phyloP scores from a whole-genome alignment of 2,113 vertebrate species.

The Cyanoramphus novaezelandiae region DNA sequence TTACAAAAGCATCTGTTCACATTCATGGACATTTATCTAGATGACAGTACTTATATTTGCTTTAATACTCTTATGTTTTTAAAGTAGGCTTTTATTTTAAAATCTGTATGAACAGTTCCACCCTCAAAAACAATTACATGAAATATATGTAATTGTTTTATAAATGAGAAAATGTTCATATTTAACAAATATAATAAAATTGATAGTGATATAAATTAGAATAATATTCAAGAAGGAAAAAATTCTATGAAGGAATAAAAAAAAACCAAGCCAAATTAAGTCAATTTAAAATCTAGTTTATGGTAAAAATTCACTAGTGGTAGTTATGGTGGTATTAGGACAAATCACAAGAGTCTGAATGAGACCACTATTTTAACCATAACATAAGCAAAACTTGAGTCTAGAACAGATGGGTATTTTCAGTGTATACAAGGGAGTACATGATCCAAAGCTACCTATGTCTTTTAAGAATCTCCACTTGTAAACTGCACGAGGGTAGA shows the following conservation, averaged over 20 bases:
- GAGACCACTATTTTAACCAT: background rate
- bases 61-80: background rate
- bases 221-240: background rate
- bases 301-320: background rate
- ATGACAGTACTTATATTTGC: background rate
- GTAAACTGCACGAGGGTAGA: background rate
- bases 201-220: background rate
- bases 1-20: background rate
- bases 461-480: background rate
- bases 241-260: background rate
- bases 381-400: background rate
- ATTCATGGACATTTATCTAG: background rate
- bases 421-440: background rate
- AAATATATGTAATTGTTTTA: background rate
- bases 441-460: background rate
- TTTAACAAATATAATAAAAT: background rate
- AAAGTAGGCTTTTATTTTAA: background rate
- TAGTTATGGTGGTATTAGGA: background rate
- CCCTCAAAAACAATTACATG: background rate
- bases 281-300: background rate
- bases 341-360: background rate
- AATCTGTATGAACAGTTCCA: background rate
- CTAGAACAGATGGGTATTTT: background rate
- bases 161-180: background rate
- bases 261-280: background rate